Evolutionary conservation across 1,140 invertebrate genomes (phyloP), one percentile per base, ranked within the genome.

Genomic region (Diabrotica undecimpunctata): DNA sequence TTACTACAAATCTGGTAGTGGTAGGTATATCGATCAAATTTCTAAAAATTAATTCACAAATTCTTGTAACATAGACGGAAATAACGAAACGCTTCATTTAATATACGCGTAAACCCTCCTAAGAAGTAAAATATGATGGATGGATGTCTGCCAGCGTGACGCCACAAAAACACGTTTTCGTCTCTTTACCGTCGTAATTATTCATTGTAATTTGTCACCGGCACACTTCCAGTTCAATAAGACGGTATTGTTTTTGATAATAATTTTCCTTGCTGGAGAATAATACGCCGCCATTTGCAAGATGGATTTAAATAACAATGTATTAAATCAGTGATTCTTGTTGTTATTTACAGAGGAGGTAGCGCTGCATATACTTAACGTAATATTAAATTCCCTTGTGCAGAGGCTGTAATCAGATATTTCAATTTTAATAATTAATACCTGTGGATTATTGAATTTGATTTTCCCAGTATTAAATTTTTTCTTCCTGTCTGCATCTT

Each of bases 121-220:
- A 10, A 46, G n/a, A 10, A 46, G 41, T 8, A n/a, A 46, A 46
- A 46, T 46, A 46, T 46, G 41, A 46, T 46, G 41, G 41, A 46
- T 46, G 41, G 41, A 46, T 46, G 41, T 10, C 41, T 46, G 41
- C 4, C 41, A 46, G 41, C 41, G n/a, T 46, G 41, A 46, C 41
- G 41, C 41, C 41, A n/a, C 41, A 46, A 46, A 46, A 46, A 46
- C 41, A 46, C 41, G 41, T 46, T 46, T 46, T 46, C 41, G 41
- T 46, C 41, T 46, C 41, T 46, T 46, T 46, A 46, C 41, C 41
- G 41, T 46, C 41, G 41, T 46, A 46, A 46, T 46, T 46, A 46
- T 46, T 46, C 41, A 46, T 46, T 46, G 41, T 46, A 46, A 46
- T 46, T 46, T 46, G 41, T 46, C 41, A 46, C 41, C n/a, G 41